Evolutionary conservation across 2,113 vertebrate genomes (phyloP).

Genomic region (Motacilla tschutschensis): DNA sequence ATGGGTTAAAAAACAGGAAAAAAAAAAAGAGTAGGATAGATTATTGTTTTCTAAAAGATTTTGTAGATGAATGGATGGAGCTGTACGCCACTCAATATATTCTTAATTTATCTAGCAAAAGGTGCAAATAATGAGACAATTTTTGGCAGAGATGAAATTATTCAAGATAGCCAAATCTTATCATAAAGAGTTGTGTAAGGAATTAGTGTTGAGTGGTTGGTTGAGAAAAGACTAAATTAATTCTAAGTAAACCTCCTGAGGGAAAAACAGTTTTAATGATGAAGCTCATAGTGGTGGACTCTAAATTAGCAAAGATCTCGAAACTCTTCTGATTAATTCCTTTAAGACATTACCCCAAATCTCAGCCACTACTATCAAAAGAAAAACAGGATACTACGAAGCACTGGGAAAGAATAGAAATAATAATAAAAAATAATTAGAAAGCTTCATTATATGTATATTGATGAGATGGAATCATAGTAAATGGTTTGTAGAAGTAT

Average conservation of each 20-base stretch:
- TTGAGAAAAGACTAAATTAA: conserved; percentile 11
- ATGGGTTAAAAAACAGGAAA: neutral
- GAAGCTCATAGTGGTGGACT: conserved; percentile 1
- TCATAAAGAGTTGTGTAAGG: neutral
- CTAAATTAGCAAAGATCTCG: neutral
- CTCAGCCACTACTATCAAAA: neutral
- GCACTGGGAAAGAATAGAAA: neutral
- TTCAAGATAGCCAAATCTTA: neutral
- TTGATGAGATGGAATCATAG: neutral
- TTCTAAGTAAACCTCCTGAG: neutral
- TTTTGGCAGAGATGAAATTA: neutral
- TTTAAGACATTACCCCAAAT: neutral
- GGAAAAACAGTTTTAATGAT: neutral
- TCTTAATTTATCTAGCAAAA: neutral
- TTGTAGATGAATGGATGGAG: neutral
- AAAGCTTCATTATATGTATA: neutral
- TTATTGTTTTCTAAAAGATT: neutral
- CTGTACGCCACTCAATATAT: neutral
- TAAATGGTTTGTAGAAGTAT: neutral
- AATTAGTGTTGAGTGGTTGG: neutral
- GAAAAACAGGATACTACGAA: neutral
- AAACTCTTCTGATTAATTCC: conserved; percentile 15
- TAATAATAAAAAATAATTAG: neutral
- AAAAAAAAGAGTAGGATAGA: fast-evolving
- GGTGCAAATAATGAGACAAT: neutral